Base-by-base conservation (phyloP, 2,797 vertebrate genomes). In the Crocodylus rhombifer region DNA sequence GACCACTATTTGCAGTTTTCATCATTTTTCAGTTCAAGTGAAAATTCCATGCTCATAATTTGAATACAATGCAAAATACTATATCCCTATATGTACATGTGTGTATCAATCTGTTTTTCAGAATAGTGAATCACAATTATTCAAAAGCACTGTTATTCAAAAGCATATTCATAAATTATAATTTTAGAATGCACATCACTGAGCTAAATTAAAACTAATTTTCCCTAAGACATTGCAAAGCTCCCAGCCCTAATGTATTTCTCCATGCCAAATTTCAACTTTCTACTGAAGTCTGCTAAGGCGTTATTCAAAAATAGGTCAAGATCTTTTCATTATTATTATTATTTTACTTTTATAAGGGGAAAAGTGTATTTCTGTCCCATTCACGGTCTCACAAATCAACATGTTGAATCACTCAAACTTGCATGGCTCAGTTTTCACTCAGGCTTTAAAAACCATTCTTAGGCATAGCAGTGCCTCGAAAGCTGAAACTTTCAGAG, bases 131-230 rank as follows among this genome's bases (percentile, higher is more conserved):
- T 42, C 21, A 73, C 4, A 17, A 15, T 16, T 81, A 8, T 63
- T 42, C n/a, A 93, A 63, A 84, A 78, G 2, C 18, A 4, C 13
- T 77, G 13, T 33, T 58, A 69, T 82, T 65, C 15, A 88, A 94
- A 80, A 21, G 51, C 23, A 61, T 86, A 28, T 33, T 77, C 1
- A 67, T 80, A 77, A 86, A 76, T 3, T 71, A 8, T 56, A 77
- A 6, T 90, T 92, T 86, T 56, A 60, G 88, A 92, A 75, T 81
- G 2, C 2, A 93, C 6, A 51, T 80, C 17, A 63, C 7, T 51
- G 26, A 61, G 6, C 13, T 84, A 86, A 89, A 88, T 13, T 65
- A 14, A 86, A 86, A 82, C 1, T 12, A 63, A 30, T 82, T 81
- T 88, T 74, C 10, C 18, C n/a, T 73, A 42, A 36, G n/a, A 87